Percentiles rank a stretch among this genome's conserved stretches.
Conservation (phyloP, 2,888 invertebrate genomes). For the Callinectes sapidus region DNA sequence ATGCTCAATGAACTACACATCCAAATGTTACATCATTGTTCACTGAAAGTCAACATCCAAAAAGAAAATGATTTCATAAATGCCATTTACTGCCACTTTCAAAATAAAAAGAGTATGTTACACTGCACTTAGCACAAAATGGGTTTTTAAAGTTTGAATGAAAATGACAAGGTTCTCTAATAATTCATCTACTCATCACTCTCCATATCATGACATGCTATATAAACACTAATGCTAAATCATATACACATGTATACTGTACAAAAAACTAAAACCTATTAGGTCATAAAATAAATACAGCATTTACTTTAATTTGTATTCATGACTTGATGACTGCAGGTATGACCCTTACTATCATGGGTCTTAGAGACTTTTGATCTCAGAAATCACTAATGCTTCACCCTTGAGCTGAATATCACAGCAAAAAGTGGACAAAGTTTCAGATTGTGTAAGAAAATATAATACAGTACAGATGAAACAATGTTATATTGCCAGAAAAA, state of each 20-base stretch:
- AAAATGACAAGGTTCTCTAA: not conserved
- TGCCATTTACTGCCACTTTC: not conserved
- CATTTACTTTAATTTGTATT: conserved; percentile 16
- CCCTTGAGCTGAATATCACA: conserved; percentile 61
- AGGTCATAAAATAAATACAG: conserved; percentile 18
- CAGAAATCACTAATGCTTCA: conserved; percentile 48
- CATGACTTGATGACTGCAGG: conserved; percentile 2
- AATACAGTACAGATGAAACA: conserved; percentile 16
- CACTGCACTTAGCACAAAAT: not conserved
- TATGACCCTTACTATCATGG: conserved; percentile 18
- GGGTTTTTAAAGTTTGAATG: not conserved
- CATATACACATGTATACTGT: conserved; percentile 28
- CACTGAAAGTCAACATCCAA: not conserved
- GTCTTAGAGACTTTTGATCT: conserved; percentile 29
- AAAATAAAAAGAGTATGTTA: not conserved
- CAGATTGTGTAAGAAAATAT: conserved; percentile 20
- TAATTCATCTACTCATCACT: not conserved
- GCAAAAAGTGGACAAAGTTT: conserved; percentile 55
- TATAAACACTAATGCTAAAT: not conserved
- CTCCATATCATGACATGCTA: not conserved
- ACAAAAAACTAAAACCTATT: not conserved
- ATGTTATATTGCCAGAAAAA: conserved; percentile 27
- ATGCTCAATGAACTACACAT: no score
- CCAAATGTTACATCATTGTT: no score
- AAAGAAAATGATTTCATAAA: not conserved